Percentiles rank a stretch among this genome's conserved stretches.
These are phyloP conservation scores for Eretmochelys imbricata DNA, from an alignment of 2,113 vertebrate species.

Conservation along the genomic window DNA sequence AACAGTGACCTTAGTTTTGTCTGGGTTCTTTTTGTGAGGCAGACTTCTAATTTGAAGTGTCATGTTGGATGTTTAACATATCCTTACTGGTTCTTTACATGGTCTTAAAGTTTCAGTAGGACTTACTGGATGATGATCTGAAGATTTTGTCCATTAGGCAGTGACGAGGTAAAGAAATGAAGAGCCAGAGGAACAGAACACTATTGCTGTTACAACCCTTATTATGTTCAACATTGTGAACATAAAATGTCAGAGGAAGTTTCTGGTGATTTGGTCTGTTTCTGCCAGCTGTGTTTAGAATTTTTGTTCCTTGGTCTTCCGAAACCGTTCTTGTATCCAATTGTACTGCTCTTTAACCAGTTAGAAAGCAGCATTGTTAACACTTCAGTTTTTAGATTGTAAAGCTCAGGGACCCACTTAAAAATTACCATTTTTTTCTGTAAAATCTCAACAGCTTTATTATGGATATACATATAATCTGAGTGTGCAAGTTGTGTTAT, in stretches of 20 bases:
- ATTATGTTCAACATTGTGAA: not conserved
- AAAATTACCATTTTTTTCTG: not conserved
- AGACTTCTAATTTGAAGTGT: not conserved
- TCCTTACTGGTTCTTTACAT: not conserved
- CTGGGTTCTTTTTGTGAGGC: not conserved
- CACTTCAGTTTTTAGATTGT: accelerated
- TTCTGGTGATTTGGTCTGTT: not conserved
- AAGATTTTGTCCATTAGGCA: not conserved
- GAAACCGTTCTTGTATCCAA: not conserved
- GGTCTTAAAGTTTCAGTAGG: not conserved
- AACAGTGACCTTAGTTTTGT: not conserved
- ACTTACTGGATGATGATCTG: not conserved
- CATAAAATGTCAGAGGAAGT: not conserved
- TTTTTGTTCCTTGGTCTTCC: not conserved
- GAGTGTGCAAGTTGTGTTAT: not conserved
- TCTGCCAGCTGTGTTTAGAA: not conserved
- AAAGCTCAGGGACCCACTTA: not conserved
- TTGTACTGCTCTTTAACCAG: not conserved
- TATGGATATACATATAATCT: accelerated
- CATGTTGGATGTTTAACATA: not conserved
- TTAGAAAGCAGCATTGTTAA: not conserved
- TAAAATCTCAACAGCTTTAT: not conserved
- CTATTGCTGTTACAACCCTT: not conserved
- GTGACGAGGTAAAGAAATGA: not conserved
- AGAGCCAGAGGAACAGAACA: not conserved